Base-by-base conservation (phyloP, 2,113 vertebrate species). In the Coptodon rendalli region DNA sequence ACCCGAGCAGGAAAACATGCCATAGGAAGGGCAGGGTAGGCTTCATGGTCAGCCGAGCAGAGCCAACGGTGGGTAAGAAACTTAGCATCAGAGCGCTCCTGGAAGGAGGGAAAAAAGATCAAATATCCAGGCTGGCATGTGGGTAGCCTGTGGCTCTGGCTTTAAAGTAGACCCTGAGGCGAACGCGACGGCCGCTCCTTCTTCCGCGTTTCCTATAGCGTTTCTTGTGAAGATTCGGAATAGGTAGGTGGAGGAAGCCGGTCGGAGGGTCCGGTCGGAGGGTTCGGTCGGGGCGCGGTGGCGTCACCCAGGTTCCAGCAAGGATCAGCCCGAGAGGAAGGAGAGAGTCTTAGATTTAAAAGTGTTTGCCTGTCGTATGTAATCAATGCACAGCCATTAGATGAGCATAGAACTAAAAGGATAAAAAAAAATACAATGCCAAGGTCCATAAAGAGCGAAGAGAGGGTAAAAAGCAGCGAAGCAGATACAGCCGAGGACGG, bases 1-100 rank as follows among this genome's bases (percentile, higher is more conserved):
- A 59, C 27, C 14, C 0, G 3, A 59, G 56, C 14, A 59, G 56
- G 27, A 59, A 59, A 59, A 59, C 27, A 6, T 17, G 14, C 14
- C 27, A 2, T 27, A 2, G 56, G 14, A 59, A 59, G 2, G 3
- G 24, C 3, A 5, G 27, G 56, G 13, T 9, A 5, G 27, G 0
- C 0, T 59, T 59, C 7, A 0, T 0, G 56, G 24, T 59, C 56
- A 0, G 56, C 27, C 0, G 3, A 31, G 13, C 56, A 59, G 56
- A 59, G 29, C 56, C 13, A 59, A 1, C 1, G 7, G 56, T 59
- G 24, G 13, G 24, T 16, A 0, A 59, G 56, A 0, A 59, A 29
- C 2, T 9, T 29, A 0, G 7, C 24, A 16, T 59, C 13, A 9
- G 56, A 16, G 24, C 22, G 1, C 54, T 56, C 52, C n/a, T 1